Percentiles rank a stretch among this genome's conserved stretches.
phyloP scores from a whole-genome alignment of 2,797 vertebrate species.

The Myripristis jacobus region DNA sequence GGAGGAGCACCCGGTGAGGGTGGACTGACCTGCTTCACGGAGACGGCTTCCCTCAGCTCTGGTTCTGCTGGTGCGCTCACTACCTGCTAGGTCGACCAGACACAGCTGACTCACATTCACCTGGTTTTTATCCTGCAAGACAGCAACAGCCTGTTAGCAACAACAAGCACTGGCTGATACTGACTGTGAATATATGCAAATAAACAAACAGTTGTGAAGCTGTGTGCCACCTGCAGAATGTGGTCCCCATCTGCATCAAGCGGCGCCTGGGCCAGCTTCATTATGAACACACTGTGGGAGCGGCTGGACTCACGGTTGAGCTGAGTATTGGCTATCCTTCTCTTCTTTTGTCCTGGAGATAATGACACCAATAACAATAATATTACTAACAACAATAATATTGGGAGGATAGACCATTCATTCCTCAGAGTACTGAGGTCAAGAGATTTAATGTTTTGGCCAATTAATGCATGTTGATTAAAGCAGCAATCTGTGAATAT shows the following conservation, averaged over 20 bases:
- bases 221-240: constrained; percentile 88
- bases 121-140: constrained; percentile 91
- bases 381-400: background rate
- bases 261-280: constrained; percentile 94
- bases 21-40: constrained; percentile 90
- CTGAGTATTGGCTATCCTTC: constrained; percentile 94
- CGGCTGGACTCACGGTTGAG: constrained; percentile 96
- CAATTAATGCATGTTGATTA: background rate
- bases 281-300: constrained; percentile 96
- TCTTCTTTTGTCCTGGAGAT: constrained; percentile 92
- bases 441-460: background rate
- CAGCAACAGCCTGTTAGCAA: constrained; percentile 4
- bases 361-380: background rate
- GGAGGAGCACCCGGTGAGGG: background rate
- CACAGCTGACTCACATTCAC: constrained; percentile 93
- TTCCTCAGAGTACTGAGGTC: background rate
- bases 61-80: constrained; percentile 94
- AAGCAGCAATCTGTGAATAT: background rate
- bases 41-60: constrained; percentile 94
- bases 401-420: too few species aligned
- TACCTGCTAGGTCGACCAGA: constrained; percentile 95
- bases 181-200: background rate
- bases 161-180: background rate
- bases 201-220: background rate
- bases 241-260: constrained; percentile 95